Percentiles rank a stretch among this genome's conserved stretches.
Evolutionary conservation across 53 echinoderm and acorn worm genomes (phyloP).

Genomic region (Astropecten irregularis): DNA sequence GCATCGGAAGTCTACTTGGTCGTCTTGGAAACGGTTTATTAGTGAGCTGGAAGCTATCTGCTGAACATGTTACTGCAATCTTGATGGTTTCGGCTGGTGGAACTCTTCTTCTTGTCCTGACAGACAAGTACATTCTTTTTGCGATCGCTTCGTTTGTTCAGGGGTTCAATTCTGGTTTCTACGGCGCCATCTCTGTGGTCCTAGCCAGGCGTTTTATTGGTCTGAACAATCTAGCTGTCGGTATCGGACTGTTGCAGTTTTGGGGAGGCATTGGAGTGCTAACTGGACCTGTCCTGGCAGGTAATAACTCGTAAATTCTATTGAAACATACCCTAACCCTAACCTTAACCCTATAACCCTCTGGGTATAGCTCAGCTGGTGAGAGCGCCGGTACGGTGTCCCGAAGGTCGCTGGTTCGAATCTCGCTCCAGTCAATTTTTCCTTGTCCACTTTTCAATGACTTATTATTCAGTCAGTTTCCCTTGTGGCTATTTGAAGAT

Average conservation of each 20-base stretch:
- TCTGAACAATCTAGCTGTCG: neutral
- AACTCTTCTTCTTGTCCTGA: neutral
- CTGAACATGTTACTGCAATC: neutral
- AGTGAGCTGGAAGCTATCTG: neutral
- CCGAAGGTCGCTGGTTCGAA: too few species aligned
- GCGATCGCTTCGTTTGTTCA: neutral
- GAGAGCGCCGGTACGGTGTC: too few species aligned
- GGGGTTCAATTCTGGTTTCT: neutral
- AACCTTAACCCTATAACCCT: too few species aligned
- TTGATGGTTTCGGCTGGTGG: neutral
- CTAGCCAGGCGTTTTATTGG: neutral
- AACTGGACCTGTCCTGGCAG: conserved; percentile 7
- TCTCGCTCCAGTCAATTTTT: too few species aligned
- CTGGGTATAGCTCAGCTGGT: too few species aligned
- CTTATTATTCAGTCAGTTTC: too few species aligned
- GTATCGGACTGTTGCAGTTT: neutral
- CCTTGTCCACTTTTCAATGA: too few species aligned
- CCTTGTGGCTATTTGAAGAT: too few species aligned
- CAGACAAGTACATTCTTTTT: neutral
- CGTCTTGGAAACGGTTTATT: neutral
- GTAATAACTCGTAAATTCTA: too few species aligned
- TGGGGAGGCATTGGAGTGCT: neutral
- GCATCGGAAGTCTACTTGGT: neutral
- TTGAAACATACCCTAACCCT: too few species aligned
- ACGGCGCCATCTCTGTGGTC: neutral